phyloP scores from a whole-genome alignment of 2,113 vertebrate genomes.

The Otolemur garnettii region DNA sequence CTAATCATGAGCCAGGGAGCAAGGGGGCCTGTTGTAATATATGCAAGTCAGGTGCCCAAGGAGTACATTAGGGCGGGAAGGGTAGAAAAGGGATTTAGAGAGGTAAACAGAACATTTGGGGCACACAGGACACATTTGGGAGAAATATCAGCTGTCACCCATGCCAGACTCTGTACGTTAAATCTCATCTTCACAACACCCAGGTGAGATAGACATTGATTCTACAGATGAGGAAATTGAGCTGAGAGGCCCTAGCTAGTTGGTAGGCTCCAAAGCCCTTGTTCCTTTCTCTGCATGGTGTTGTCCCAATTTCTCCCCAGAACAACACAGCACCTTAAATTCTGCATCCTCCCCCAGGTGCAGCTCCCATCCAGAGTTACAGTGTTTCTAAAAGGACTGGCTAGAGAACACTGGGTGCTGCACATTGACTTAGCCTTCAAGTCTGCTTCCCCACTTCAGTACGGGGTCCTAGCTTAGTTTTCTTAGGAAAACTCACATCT shows the following conservation, averaged over 20 bases:
- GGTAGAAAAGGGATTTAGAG: background rate
- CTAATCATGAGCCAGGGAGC: conserved; percentile 1
- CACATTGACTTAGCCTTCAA: background rate
- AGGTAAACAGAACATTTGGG: background rate
- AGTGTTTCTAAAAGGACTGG: background rate
- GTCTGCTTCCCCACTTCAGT: background rate
- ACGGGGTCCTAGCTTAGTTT: background rate
- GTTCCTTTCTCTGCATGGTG: background rate
- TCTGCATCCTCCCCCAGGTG: background rate
- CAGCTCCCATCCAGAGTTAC: accelerated
- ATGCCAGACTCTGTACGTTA: background rate
- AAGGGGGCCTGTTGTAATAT: background rate
- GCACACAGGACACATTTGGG: background rate
- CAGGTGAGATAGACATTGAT: background rate
- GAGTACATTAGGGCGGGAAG: background rate
- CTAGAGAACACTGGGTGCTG: background rate
- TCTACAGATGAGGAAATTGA: background rate
- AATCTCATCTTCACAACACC: background rate
- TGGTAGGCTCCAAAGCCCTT: background rate
- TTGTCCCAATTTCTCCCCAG: background rate
- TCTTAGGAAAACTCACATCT: background rate
- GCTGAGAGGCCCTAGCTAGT: background rate
- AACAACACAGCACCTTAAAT: background rate
- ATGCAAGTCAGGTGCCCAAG: background rate
- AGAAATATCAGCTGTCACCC: background rate